Percentiles rank a stretch among this genome's conserved stretches.
phyloP scores from a whole-genome alignment of 2,888 invertebrate species.

The Ochropleura leucogaster region DNA sequence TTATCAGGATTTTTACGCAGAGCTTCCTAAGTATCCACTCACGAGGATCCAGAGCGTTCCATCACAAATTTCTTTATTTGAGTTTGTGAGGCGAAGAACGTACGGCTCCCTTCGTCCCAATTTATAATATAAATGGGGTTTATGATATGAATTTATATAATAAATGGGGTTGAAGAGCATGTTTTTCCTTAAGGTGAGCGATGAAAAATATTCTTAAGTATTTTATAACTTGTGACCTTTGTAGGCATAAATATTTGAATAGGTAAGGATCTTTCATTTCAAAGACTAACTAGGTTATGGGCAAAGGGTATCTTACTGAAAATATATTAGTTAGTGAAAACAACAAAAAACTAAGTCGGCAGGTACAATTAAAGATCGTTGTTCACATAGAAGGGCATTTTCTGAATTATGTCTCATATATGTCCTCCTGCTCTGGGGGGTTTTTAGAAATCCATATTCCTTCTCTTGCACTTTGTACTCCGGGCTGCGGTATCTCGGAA shows the following conservation, averaged over 20 bases:
- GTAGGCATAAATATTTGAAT: not conserved
- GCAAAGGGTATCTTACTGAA: not conserved
- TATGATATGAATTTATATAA: conserved; percentile 63
- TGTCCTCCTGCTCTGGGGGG: too few relatives aligned
- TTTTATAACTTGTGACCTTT: conserved; percentile 6
- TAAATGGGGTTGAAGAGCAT: conserved; percentile 52
- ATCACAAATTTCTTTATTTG: conserved; percentile 61
- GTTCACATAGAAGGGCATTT: not conserved
- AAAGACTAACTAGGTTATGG: too few relatives aligned
- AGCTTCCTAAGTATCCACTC: conserved; percentile 29
- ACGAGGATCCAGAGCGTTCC: conserved; percentile 33
- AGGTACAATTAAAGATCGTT: not conserved
- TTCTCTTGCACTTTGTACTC: too few relatives aligned
- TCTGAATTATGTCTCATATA: not conserved
- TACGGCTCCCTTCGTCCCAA: conserved; percentile 58
- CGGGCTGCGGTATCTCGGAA: too few relatives aligned
- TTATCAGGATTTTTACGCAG: conserved; percentile 22
- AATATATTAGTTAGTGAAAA: conserved; percentile 14
- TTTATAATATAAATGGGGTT: conserved; percentile 64
- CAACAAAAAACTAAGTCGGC: not conserved
- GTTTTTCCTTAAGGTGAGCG: conserved; percentile 38
- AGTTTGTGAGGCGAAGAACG: conserved; percentile 59
- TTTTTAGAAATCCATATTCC: too few relatives aligned
- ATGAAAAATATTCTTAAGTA: conserved; percentile 24
- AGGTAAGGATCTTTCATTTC: not conserved